phyloP scores from a whole-genome alignment of 2,888 invertebrate species.

The Odontomyia ornata region DNA sequence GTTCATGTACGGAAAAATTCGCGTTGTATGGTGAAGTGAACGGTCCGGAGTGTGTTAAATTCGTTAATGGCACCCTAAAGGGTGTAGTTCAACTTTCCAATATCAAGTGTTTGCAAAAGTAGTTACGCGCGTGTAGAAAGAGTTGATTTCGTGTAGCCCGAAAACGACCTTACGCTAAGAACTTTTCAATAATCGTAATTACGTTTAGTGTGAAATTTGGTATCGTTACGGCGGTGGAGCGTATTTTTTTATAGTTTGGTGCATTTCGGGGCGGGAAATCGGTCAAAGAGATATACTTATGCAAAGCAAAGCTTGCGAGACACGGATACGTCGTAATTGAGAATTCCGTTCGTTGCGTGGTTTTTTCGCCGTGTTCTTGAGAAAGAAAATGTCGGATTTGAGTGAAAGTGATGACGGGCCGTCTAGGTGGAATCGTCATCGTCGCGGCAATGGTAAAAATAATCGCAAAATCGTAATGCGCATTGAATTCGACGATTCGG shows the following conservation, averaged over 20 bases:
- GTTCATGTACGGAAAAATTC: not conserved
- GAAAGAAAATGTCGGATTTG: conserved; percentile 48
- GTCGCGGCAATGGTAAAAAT: conserved; percentile 52
- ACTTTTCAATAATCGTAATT: not conserved
- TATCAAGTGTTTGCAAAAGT: too few relatives aligned
- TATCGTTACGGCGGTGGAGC: not conserved
- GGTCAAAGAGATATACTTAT: not conserved
- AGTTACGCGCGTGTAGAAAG: not conserved
- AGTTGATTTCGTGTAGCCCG: not conserved
- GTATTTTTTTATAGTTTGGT: not conserved
- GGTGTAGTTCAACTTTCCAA: not conserved
- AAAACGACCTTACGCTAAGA: not conserved
- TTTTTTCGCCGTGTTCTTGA: not conserved
- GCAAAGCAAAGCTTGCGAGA: not conserved
- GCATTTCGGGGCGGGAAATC: not conserved
- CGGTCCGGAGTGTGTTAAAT: not conserved
- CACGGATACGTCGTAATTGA: not conserved
- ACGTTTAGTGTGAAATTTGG: not conserved
- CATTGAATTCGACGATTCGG: conserved; percentile 61
- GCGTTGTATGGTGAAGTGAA: conserved; percentile 23
- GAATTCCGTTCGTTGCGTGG: not conserved
- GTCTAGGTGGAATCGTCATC: conserved; percentile 15
- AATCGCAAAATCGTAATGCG: conserved; percentile 61
- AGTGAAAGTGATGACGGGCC: conserved; percentile 48
- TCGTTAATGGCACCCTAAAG: not conserved